Base-by-base conservation (phyloP, 2,113 vertebrate species). In the Ondatra zibethicus region DNA sequence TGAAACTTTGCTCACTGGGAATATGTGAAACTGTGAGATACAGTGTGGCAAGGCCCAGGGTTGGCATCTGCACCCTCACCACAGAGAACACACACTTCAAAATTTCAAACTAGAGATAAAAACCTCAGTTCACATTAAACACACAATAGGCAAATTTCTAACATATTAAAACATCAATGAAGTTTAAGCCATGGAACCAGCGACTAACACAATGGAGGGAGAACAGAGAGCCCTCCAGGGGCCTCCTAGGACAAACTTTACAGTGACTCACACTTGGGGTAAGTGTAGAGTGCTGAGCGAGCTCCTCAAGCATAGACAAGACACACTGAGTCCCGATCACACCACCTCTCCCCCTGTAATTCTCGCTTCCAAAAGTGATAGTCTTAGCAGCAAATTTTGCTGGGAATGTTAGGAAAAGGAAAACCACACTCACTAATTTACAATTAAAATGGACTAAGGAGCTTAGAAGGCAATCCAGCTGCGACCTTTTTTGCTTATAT, bases 301-400 rank as follows among this genome's bases (percentile, higher is more conserved):
- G 39, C 58, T 45, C 89, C 97, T 75, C 14, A 70, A 91, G 45
- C 45, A n/a, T 19, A 25, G 82, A 77, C 89, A 94, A 3, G 42
- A 36, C 77, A 27, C 52, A 80, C 55, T 21, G 70, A 80, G 68
- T 77, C 50, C 42, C 0, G 42, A 61, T 29, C 5, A 89, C 19
- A 36, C 0, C 95, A 61, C n/a, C 39, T 72, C 45, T 70, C 17
- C 95, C 95, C 94, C 93, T 93, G 92, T 88, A 88, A 93, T 80
- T 73, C 31, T 93, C 90, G 61, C 55, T 66, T 21, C 86, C 55
- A 86, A 93, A 88, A 89, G 89, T 66, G 93, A 92, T 65, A 61
- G 70, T 92, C 50, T 96, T 90, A 96, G 96, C 94, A 98, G 97
- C 97, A 88, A 66, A 70, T 68, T 45, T 75, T 95, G 96, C 94